Evolutionary conservation across 2,113 vertebrate species (phyloP).

Genomic region (Tetraodon nigroviridis): DNA sequence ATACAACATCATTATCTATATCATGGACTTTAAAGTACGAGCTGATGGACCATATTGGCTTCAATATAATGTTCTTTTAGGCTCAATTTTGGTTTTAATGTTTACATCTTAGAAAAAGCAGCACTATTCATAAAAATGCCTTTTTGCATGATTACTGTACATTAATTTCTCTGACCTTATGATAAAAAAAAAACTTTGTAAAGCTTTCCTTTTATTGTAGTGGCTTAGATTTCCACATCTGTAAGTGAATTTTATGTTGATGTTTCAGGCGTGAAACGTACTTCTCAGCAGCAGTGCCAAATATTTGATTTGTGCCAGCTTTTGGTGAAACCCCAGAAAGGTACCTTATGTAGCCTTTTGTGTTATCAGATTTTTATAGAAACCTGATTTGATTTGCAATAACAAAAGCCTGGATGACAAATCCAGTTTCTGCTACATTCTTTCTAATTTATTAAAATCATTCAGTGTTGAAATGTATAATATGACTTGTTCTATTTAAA

Average conservation of each 20-base stretch:
- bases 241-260: too few relatives aligned
- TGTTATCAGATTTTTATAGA: neutral
- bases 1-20: neutral
- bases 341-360: neutral
- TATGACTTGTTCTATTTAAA: too few relatives aligned
- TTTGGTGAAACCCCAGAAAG: neutral
- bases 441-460: neutral
- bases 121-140: slow-evolving; percentile 50
- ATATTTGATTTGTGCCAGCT: slow-evolving; percentile 1
- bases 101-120: slow-evolving; percentile 49
- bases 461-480: too few relatives aligned
- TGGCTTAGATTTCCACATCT: too few relatives aligned
- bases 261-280: too few relatives aligned
- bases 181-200: too few relatives aligned
- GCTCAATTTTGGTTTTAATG: slow-evolving; percentile 13
- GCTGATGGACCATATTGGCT: slow-evolving; percentile 57
- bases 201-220: neutral
- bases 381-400: neutral
- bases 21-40: slow-evolving; percentile 37
- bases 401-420: neutral
- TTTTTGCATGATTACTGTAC: slow-evolving; percentile 20
- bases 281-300: neutral
- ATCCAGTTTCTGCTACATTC: neutral
- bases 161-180: too few relatives aligned
- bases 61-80: slow-evolving; percentile 21